These are phyloP conservation scores for Nannospalax galili DNA, from an alignment of 2,113 vertebrate species.

Conservation along the genomic window DNA sequence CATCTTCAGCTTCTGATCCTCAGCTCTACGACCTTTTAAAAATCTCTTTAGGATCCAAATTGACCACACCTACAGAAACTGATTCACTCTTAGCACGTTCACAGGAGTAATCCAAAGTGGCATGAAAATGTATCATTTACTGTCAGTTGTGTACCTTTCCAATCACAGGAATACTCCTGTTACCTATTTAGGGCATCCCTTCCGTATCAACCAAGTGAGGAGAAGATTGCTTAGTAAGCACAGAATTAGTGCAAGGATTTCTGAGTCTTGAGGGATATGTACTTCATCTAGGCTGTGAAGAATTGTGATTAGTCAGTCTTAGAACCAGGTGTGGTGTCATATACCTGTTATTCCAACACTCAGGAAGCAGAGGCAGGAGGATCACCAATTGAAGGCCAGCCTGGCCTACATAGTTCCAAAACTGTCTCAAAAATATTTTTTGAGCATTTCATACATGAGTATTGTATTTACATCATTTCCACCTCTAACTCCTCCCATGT, in stretches of 20 bases:
- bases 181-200: neutral
- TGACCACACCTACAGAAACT: neutral
- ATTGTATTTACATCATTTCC: no score
- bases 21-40: neutral
- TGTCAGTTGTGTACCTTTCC: neutral
- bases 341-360: neutral
- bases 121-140: conserved; percentile 37
- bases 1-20: neutral
- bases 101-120: neutral
- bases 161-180: neutral
- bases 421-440: no score
- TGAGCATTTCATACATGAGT: no score
- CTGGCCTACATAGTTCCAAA: neutral
- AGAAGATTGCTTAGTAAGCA: conserved; percentile 52
- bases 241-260: neutral
- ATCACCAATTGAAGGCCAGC: neutral
- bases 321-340: neutral
- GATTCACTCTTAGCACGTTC: neutral
- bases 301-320: conserved; percentile 25
- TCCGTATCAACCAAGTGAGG: neutral
- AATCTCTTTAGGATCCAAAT: neutral
- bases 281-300: conserved; percentile 46
- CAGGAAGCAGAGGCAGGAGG: neutral
- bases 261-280: conserved; percentile 45
- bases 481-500: no score